Conservation (phyloP, 1,140 invertebrate genomes). For the Atta colombica region DNA sequence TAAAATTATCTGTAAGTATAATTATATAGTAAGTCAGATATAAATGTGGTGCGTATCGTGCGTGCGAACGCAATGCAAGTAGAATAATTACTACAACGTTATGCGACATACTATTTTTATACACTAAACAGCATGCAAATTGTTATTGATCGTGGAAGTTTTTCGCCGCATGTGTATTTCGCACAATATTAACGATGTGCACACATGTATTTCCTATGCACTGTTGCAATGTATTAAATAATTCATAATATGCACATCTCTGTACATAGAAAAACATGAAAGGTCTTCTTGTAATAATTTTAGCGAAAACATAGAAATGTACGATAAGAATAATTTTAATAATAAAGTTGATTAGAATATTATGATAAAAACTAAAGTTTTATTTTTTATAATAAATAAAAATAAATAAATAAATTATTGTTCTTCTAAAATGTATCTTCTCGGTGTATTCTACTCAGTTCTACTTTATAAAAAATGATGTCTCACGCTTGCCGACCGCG, state of each 20-base stretch:
- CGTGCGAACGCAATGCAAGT: constrained; percentile 6
- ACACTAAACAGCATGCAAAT: constrained; percentile 45
- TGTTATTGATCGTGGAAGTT: constrained; percentile 38
- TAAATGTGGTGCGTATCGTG: neutral
- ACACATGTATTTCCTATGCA: neutral
- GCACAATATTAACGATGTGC: constrained; percentile 32
- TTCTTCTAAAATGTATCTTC: neutral
- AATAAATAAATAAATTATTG: constrained; percentile 16
- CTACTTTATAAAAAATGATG: constrained; percentile 19
- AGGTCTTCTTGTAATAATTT: neutral
- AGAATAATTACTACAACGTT: neutral
- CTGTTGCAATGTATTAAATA: neutral
- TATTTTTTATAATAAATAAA: neutral
- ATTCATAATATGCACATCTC: neutral
- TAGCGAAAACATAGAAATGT: neutral
- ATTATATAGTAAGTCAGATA: neutral
- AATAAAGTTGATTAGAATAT: neutral
- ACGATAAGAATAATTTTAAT: neutral
- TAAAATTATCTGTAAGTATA: neutral
- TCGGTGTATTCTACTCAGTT: neutral
- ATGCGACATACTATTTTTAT: constrained; percentile 41
- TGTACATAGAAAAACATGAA: neutral
- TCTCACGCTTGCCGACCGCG: neutral
- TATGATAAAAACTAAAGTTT: neutral
- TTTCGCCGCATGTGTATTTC: constrained; percentile 19